phyloP scores from a whole-genome alignment of 2,888 invertebrate species.

The Gisinianus flammeolus region DNA sequence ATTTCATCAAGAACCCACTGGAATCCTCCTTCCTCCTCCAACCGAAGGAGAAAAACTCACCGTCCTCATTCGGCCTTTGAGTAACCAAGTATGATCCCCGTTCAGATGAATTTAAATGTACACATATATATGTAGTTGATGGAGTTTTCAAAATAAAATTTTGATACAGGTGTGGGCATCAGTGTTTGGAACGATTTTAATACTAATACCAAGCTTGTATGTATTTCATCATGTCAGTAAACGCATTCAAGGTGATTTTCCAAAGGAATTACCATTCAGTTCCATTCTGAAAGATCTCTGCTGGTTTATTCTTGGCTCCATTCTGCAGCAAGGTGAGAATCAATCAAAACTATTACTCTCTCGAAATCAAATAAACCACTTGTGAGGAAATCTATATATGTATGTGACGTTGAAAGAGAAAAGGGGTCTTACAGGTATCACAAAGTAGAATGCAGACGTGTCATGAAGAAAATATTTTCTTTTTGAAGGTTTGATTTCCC shows the following conservation, averaged over 20 bases:
- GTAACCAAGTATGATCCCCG: conserved; percentile 42
- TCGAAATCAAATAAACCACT: too few species aligned
- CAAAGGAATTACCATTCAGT: background rate
- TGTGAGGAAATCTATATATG: too few species aligned
- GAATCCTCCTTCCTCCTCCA: conserved; percentile 57
- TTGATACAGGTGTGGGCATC: conserved; percentile 53
- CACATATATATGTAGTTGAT: too few species aligned
- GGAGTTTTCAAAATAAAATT: too few species aligned
- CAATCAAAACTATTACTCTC: too few species aligned
- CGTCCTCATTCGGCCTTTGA: conserved; percentile 54
- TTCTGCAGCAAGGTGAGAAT: conserved; percentile 55
- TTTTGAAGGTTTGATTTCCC: conserved; percentile 53
- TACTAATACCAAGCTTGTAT: conserved; percentile 54
- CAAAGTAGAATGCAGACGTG: too few species aligned
- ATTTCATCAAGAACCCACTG: conserved; percentile 50
- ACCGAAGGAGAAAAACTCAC: conserved; percentile 52
- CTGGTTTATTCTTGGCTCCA: conserved; percentile 56
- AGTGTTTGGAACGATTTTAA: conserved; percentile 47
- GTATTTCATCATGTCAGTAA: conserved; percentile 43
- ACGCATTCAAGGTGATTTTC: background rate
- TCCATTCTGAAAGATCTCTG: conserved; percentile 40
- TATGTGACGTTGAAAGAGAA: too few species aligned
- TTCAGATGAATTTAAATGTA: too few species aligned
- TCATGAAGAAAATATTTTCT: too few species aligned
- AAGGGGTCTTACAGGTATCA: too few species aligned